Conservation (phyloP, 2,888 invertebrate species). For the Drosophila neonasuta region DNA sequence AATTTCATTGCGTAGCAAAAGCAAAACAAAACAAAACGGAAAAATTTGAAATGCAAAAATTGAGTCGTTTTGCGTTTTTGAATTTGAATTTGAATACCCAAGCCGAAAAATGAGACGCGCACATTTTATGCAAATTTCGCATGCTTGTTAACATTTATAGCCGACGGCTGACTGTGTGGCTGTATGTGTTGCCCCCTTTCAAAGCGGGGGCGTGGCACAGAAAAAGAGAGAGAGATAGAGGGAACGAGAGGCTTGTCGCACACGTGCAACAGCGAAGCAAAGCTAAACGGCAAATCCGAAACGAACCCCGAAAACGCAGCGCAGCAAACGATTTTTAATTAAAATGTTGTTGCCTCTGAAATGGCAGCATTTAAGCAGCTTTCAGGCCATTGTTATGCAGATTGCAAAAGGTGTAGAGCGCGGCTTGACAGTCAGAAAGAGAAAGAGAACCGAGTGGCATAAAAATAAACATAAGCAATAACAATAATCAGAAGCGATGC, state of each 20-base stretch:
- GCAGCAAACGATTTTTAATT: slow-evolving; percentile 54
- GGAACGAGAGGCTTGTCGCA: slow-evolving; percentile 19
- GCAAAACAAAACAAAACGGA: slow-evolving; percentile 26
- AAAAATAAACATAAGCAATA: slow-evolving; percentile 22
- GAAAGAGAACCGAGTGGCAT: neutral
- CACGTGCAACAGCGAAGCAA: slow-evolving; percentile 39
- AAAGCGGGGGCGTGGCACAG: slow-evolving; percentile 20
- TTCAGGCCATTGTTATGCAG: slow-evolving; percentile 50
- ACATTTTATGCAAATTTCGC: slow-evolving; percentile 68
- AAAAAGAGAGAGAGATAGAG: too few relatives aligned
- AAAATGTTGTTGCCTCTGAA: slow-evolving; percentile 45
- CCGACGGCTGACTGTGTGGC: slow-evolving; percentile 35
- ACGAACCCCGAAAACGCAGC: slow-evolving; percentile 38
- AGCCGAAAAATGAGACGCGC: slow-evolving; percentile 48
- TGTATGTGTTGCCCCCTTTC: slow-evolving; percentile 12
- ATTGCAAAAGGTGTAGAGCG: slow-evolving; percentile 7
- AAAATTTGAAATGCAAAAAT: slow-evolving; percentile 54
- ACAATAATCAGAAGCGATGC: slow-evolving; percentile 28
- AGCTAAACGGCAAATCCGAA: slow-evolving; percentile 21
- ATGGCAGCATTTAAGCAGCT: slow-evolving; percentile 54
- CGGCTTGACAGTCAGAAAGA: neutral
- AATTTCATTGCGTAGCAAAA: too few relatives aligned
- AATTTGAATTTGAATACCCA: slow-evolving; percentile 30
- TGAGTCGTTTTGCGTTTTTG: slow-evolving; percentile 51
- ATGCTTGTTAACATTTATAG: slow-evolving; percentile 75